Evolutionary conservation across 2,888 invertebrate species (phyloP).

Genomic region (Limnephilus rhombicus): DNA sequence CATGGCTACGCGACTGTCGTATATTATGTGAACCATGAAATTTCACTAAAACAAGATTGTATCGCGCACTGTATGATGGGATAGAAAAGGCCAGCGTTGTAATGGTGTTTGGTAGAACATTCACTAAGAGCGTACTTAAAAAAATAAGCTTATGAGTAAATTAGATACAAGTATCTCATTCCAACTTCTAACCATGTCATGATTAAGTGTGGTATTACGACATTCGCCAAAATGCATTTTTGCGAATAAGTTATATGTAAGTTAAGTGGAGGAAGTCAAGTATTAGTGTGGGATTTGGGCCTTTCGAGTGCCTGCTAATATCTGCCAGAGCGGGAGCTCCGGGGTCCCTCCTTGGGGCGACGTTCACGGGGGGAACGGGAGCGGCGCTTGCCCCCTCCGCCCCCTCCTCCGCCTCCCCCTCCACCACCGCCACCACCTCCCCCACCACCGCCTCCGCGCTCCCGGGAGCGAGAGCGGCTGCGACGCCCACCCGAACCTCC

Average conservation of each 20-base stretch:
- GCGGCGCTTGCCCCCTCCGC: constrained; percentile 70
- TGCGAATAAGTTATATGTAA: neutral
- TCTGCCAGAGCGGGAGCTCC: constrained; percentile 78
- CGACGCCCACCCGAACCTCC: constrained; percentile 68
- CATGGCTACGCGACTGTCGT: no score
- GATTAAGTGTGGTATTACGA: neutral
- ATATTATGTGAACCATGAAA: no score
- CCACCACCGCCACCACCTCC: constrained; percentile 68
- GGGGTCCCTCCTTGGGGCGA: constrained; percentile 73
- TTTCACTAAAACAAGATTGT: no score
- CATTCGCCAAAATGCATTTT: neutral
- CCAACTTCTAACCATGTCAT: no score
- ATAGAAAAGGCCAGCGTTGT: no score
- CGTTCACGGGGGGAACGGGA: constrained; percentile 72
- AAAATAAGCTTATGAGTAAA: neutral
- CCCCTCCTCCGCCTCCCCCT: constrained; percentile 69
- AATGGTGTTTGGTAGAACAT: neutral
- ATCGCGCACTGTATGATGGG: no score
- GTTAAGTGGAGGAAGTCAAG: neutral
- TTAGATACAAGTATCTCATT: neutral
- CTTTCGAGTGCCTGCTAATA: constrained; percentile 70
- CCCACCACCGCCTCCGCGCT: constrained; percentile 72
- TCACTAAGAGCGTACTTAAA: neutral
- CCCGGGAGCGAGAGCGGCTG: constrained; percentile 69
- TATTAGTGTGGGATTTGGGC: neutral